These are phyloP conservation scores for Psephotus haematonotus DNA, from an alignment of 2,113 vertebrate genomes.

Conservation along the genomic window DNA sequence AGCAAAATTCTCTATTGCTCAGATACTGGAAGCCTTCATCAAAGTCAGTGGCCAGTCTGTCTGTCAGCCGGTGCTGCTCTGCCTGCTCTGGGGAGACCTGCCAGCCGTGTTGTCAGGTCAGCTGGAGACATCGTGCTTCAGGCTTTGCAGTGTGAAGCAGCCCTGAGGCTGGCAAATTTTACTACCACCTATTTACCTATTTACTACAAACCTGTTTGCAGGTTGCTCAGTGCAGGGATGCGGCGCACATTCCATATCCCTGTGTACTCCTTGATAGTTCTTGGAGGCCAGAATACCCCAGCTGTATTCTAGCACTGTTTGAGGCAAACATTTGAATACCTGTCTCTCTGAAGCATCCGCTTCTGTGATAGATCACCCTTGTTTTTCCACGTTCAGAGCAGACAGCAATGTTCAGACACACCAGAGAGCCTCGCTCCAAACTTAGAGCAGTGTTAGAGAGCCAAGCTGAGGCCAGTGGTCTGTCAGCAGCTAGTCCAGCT, in stretches of 20 bases:
- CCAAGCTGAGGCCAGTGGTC: conserved; percentile 38
- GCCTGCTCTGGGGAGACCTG: not conserved
- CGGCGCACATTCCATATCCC: rapidly evolving
- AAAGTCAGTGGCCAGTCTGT: not conserved
- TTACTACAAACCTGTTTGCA: not conserved
- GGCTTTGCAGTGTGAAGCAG: not conserved
- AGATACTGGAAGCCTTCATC: rapidly evolving
- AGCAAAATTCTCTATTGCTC: not conserved
- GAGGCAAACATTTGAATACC: not conserved
- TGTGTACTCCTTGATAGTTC: not conserved
- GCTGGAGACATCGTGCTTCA: not conserved
- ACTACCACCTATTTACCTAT: not conserved
- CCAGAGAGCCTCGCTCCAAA: not conserved
- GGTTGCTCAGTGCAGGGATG: not conserved
- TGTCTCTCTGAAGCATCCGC: not conserved
- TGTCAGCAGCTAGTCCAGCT: conserved; percentile 35
- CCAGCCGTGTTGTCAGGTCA: not conserved
- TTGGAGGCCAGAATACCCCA: not conserved
- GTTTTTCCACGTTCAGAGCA: conserved; percentile 7
- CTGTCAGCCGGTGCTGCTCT: not conserved
- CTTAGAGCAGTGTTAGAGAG: not conserved
- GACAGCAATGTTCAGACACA: conserved; percentile 5
- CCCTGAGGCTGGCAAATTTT: not conserved
- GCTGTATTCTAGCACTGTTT: not conserved
- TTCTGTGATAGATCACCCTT: not conserved